Evolutionary conservation across 2,797 vertebrate genomes (phyloP).

Genomic region (Mus spretus): DNA sequence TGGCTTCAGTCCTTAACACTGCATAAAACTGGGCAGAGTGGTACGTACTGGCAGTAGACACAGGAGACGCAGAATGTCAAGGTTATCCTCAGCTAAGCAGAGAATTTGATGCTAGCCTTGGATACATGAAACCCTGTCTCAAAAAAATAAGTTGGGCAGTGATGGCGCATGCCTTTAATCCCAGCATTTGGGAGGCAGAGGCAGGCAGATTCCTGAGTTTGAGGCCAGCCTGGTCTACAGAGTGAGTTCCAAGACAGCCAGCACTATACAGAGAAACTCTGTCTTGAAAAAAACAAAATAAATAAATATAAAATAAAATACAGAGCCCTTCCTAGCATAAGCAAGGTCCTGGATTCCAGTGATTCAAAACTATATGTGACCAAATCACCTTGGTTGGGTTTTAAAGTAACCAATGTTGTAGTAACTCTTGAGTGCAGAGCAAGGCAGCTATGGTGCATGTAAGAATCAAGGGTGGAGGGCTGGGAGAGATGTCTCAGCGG

Average conservation of each 20-base stretch:
- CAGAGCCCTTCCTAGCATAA: neutral
- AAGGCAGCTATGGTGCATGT: neutral
- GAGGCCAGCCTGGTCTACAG: too few species aligned
- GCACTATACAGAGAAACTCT: too few species aligned
- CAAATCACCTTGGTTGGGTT: neutral
- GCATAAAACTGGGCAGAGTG: neutral
- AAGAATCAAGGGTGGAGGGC: neutral
- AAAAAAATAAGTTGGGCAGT: neutral
- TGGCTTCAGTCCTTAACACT: neutral
- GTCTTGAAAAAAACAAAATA: too few species aligned
- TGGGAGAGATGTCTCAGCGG: neutral
- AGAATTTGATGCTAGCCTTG: neutral
- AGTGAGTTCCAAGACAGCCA: too few species aligned
- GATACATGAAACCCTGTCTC: neutral
- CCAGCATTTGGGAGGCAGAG: too few species aligned
- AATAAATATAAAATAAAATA: neutral
- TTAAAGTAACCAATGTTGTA: neutral
- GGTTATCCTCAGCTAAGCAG: neutral
- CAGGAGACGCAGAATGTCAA: neutral
- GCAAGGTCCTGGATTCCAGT: neutral
- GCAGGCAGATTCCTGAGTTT: too few species aligned
- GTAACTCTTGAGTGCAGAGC: neutral
- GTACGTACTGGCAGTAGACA: neutral
- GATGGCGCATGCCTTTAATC: too few species aligned
- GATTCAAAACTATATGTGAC: neutral